These are phyloP conservation scores for Lichenostomus cassidix DNA, from an alignment of 2,113 vertebrate genomes.

Conservation along the genomic window DNA sequence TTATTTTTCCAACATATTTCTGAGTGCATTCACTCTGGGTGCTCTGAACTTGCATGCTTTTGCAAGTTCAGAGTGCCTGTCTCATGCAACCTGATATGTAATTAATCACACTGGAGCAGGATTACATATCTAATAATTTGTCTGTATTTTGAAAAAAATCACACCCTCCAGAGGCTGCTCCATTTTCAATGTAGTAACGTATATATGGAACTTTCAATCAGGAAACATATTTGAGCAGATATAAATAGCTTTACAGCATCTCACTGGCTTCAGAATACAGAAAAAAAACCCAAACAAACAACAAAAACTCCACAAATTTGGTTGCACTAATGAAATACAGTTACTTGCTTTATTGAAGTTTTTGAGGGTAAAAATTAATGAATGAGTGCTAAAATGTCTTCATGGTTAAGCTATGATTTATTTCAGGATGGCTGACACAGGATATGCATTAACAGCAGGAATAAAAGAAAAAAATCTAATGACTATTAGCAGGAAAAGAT, in stretches of 20 bases:
- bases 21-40: neutral
- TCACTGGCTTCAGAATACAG: conserved; percentile 1
- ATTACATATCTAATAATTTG: conserved; percentile 32
- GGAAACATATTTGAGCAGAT: neutral
- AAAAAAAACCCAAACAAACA: fast-evolving
- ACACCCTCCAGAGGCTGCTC: neutral
- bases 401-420: neutral
- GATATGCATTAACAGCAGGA: neutral
- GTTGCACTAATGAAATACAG: neutral
- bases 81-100: neutral
- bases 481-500: neutral
- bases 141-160: neutral
- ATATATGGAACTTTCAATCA: neutral
- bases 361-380: neutral
- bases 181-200: neutral
- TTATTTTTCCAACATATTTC: conserved; percentile 42
- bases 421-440: neutral
- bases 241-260: neutral
- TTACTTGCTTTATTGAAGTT: conserved; percentile 5
- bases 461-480: neutral
- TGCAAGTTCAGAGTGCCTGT: conserved; percentile 22
- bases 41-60: neutral
- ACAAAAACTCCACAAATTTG: neutral
- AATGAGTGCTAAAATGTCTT: neutral
- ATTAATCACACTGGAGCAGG: conserved; percentile 38